Base-by-base conservation (phyloP, 2,113 vertebrate species). In the Ophthalmolycus amberensis region DNA sequence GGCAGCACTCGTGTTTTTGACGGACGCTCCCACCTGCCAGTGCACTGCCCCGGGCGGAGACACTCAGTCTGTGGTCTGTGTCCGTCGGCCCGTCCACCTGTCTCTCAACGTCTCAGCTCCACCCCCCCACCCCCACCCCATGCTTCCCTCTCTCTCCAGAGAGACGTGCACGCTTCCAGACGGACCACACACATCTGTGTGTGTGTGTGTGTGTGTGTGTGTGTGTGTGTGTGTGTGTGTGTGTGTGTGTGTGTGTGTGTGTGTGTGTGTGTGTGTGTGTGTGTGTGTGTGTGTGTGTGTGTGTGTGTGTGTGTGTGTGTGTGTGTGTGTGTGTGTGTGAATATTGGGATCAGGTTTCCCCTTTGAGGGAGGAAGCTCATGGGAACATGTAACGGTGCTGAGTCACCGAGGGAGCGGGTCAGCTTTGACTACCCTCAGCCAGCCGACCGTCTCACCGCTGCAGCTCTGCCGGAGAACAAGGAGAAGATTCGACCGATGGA, bases 141-240 rank as follows among this genome's bases (percentile, higher is more conserved):
- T 12, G 15, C 72, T 20, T 71, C 34, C 75, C 29, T 76, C 67
- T 50, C 82, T 71, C 91, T 83, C 88, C 69, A 67, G 78, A 90
- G 92, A 83, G 85, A 68, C 80, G 18, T 48, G 60, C 85, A 75
- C 72, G 25, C 89, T 83, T 77, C 65, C 90, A 90, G 88, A 87
- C 81, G 50, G 93, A 94, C 94, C 94, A 94, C 94, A 94, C 94
- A 94, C 92, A 87, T 90, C 25, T 88, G 58, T 88, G 75, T 34
- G 75, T 48, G 78, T 85, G 66, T 82, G 84, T 85, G 82, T 86
- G 92, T 81, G 90, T 89, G 38, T 9, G 38, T 9, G 38, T 38
- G 38, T 38, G 91, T 79, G 90, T 89, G 90, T 91, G 91, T 86
- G 58, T 88, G 75, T 34, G 75, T 48, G 78, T 85, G 66, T 82